These are phyloP conservation scores for Plodia interpunctella DNA, from an alignment of 1,140 invertebrate species.

Conservation along the genomic window DNA sequence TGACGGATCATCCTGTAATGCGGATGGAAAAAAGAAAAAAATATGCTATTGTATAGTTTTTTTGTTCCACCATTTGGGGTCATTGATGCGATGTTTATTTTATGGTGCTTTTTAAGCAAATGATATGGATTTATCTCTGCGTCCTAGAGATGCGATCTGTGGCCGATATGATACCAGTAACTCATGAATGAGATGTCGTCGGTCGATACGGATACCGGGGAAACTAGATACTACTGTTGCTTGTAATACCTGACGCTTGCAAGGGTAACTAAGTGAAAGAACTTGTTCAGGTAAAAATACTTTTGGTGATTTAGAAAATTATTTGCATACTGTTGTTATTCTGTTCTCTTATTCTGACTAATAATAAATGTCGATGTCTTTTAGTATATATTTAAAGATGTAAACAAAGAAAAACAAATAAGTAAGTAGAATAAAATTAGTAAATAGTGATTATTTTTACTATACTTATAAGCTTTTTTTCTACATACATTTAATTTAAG, in stretches of 20 bases:
- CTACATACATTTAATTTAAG: too few species aligned
- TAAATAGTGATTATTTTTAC: too few species aligned
- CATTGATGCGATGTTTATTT: conserved; percentile 66
- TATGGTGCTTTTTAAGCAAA: conserved; percentile 73
- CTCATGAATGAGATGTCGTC: conserved; percentile 2
- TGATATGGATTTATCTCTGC: conserved; percentile 69
- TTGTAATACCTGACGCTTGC: not conserved
- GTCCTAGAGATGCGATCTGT: conserved; percentile 7
- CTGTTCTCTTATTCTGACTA: too few species aligned
- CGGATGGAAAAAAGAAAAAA: conserved; percentile 65
- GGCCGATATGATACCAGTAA: not conserved
- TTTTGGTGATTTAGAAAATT: too few species aligned
- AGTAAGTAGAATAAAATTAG: too few species aligned
- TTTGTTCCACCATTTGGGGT: conserved; percentile 54
- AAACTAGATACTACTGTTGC: not conserved
- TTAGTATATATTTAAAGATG: too few species aligned
- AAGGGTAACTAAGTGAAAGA: not conserved
- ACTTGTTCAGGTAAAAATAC: too few species aligned
- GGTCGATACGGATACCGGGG: not conserved
- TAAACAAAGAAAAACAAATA: too few species aligned
- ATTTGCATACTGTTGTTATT: too few species aligned
- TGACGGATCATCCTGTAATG: conserved; percentile 72
- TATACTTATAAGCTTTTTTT: too few species aligned
- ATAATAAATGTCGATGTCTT: too few species aligned
- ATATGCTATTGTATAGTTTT: conserved; percentile 53